Percentiles rank a stretch among this genome's conserved stretches.
Conservation (phyloP, 2,797 vertebrate species). For the Amblyraja radiata region DNA sequence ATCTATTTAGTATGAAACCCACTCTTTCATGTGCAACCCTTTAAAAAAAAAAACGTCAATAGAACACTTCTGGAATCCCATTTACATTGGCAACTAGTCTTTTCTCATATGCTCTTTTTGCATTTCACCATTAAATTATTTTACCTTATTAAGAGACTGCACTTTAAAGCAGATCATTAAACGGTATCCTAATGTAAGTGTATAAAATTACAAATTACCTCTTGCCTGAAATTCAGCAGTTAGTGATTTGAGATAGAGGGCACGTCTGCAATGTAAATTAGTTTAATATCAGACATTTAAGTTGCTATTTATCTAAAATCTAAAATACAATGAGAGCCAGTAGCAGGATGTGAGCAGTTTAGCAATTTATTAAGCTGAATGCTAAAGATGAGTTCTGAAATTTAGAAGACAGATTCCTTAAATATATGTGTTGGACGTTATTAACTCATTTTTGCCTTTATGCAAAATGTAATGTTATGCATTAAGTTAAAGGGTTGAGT, state of each 20-base stretch:
- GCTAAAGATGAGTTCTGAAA: conserved; percentile 9
- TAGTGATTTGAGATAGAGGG: not conserved
- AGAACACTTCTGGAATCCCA: too few species aligned
- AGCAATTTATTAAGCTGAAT: conserved; percentile 2
- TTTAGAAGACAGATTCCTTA: conserved; percentile 15
- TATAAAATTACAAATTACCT: not conserved
- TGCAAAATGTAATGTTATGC: not conserved
- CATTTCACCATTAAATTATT: too few species aligned
- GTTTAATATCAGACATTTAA: not conserved
- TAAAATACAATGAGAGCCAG: not conserved
- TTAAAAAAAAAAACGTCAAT: too few species aligned
- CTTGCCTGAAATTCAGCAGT: not conserved
- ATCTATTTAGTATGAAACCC: too few species aligned
- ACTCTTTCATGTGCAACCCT: too few species aligned
- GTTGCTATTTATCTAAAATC: not conserved
- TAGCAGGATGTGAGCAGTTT: not conserved
- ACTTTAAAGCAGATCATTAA: not conserved
- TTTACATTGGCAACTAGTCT: too few species aligned
- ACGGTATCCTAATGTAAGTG: not conserved
- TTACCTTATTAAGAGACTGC: not conserved
- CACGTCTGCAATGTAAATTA: not conserved
- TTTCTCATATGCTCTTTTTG: too few species aligned
- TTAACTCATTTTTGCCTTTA: not conserved
- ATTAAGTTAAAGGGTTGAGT: conserved; percentile 10
- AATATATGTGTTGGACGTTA: not conserved